Evolutionary conservation across 2,113 vertebrate species (phyloP).

Genomic region (Nycticebus coucang): DNA sequence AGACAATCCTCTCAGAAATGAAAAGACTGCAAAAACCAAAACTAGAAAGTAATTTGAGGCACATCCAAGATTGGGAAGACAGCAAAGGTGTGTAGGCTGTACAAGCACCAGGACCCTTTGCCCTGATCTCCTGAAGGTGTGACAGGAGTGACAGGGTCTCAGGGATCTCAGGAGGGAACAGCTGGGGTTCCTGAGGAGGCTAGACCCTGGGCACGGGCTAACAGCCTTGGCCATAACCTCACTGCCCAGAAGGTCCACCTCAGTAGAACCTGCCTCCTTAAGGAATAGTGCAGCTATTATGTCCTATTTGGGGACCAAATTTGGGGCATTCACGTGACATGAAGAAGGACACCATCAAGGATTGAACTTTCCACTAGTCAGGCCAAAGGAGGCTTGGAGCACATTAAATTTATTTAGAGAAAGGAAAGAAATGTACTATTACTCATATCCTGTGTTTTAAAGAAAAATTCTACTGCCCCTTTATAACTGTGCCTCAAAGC

Average conservation of each 20-base stretch:
- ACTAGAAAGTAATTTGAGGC: background rate
- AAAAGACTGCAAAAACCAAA: background rate
- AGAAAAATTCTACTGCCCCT: constrained; percentile 48
- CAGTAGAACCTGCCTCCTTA: background rate
- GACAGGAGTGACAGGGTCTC: background rate
- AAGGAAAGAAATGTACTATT: constrained; percentile 62
- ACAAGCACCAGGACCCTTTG: background rate
- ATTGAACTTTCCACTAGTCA: constrained; percentile 19
- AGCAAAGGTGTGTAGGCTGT: background rate
- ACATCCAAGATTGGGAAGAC: background rate
- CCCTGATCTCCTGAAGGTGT: background rate
- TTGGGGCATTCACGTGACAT: background rate
- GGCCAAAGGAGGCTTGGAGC: background rate
- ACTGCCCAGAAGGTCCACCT: no score
- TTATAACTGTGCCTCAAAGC: constrained; percentile 5
- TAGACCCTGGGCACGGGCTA: background rate
- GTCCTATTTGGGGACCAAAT: background rate
- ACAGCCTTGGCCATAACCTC: background rate
- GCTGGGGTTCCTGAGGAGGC: background rate
- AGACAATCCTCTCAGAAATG: background rate
- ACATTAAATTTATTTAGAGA: constrained; percentile 30
- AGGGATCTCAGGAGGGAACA: background rate
- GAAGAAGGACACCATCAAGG: background rate
- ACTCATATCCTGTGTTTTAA: constrained; percentile 62
- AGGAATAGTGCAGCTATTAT: background rate